A percentile compares a stretch with the other conserved stretches of the same genome.
Conservation (phyloP, 2,888 invertebrate species). For the Drosophila aldrichi region DNA sequence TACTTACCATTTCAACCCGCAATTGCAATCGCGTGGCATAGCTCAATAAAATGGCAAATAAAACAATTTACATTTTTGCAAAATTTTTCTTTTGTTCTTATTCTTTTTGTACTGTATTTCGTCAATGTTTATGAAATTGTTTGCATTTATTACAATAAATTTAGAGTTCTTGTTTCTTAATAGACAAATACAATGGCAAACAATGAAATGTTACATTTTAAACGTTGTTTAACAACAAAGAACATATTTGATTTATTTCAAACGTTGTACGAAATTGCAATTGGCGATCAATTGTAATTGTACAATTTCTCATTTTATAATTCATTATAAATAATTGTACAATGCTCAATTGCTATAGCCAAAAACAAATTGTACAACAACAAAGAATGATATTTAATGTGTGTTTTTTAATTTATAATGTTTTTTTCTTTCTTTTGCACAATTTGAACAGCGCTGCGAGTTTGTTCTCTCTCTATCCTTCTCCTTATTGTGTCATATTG, state of each 20-base stretch:
- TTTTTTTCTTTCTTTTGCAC: conserved; percentile 23
- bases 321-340: conserved; percentile 5
- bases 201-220: conserved; percentile 51
- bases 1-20: conserved; percentile 70
- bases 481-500: conserved; percentile 75
- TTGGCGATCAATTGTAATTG: background rate
- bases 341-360: background rate
- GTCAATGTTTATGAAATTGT: conserved; percentile 38
- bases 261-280: conserved; percentile 25
- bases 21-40: conserved; percentile 35
- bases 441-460: conserved; percentile 50
- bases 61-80: conserved; percentile 47
- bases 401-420: conserved; percentile 1
- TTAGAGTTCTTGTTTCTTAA: background rate
- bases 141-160: conserved; percentile 49
- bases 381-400: conserved; percentile 24
- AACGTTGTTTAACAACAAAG: conserved; percentile 72
- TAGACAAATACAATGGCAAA: conserved; percentile 63
- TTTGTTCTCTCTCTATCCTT: conserved; percentile 82
- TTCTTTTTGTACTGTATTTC: conserved; percentile 32
- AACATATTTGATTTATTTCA: conserved; percentile 19
- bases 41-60: conserved; percentile 73
- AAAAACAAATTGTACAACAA: conserved; percentile 29
- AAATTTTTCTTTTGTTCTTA: background rate
- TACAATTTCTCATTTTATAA: conserved; percentile 6